Conservation (phyloP, 2,113 vertebrate species). For the Centropus bengalensis region DNA sequence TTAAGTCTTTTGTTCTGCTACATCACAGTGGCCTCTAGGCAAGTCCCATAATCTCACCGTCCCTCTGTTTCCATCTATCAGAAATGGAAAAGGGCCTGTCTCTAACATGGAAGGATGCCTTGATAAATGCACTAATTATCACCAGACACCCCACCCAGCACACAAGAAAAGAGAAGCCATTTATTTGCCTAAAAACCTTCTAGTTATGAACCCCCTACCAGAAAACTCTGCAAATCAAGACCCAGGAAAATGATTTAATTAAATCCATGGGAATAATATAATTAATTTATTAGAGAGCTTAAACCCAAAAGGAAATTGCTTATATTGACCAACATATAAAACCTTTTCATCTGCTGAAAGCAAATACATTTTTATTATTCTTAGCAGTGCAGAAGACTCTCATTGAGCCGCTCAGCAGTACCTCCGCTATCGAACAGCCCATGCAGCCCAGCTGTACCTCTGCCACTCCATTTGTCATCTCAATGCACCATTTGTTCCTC, state of each 20-base stretch:
- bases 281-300: constrained; percentile 1
- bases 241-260: not conserved
- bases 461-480: constrained; percentile 51
- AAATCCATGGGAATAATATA: not conserved
- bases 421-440: not conserved
- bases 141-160: not conserved
- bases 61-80: not conserved
- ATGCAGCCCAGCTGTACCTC: constrained; percentile 17
- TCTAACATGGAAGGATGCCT: not conserved
- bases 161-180: not conserved
- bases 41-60: not conserved
- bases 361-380: not conserved
- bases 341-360: not conserved
- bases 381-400: not conserved
- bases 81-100: not conserved
- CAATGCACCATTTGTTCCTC: constrained; percentile 46
- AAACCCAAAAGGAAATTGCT: not conserved
- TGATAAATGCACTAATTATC: constrained; percentile 25
- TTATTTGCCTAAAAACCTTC: not conserved
- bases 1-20: not conserved
- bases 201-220: not conserved
- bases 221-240: not conserved
- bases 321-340: not conserved
- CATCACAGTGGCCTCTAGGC: not conserved
- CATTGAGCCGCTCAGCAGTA: not conserved